These are phyloP conservation scores for Octomys mimax DNA, from an alignment of 2,797 vertebrate genomes.

Conservation along the genomic window DNA sequence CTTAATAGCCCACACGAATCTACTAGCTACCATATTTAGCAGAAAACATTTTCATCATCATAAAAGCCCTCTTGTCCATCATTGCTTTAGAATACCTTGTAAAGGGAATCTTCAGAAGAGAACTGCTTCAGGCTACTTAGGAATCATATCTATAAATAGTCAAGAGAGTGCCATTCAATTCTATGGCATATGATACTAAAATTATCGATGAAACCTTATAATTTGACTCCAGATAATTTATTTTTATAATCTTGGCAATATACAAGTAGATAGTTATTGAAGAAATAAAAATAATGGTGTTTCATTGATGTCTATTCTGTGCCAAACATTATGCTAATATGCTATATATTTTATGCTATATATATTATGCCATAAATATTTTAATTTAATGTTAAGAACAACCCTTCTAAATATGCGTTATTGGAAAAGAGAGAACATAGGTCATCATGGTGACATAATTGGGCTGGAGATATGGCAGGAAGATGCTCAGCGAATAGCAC, in stretches of 20 bases:
- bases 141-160: constrained; percentile 67
- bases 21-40: background rate
- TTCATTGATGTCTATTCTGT: constrained; percentile 69
- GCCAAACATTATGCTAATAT: constrained; percentile 58
- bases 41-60: background rate
- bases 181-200: constrained; percentile 69
- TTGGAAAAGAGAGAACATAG: constrained; percentile 37
- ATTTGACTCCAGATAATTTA: constrained; percentile 73
- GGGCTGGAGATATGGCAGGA: background rate
- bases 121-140: constrained; percentile 50
- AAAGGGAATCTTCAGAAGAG: constrained; percentile 57
- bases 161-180: constrained; percentile 58
- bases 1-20: background rate
- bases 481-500: background rate
- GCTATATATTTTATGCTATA: background rate
- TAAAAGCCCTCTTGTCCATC: background rate
- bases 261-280: constrained; percentile 69
- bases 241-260: constrained; percentile 80
- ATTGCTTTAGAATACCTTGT: constrained; percentile 8
- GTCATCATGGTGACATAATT: constrained; percentile 29
- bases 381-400: constrained; percentile 75
- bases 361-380: constrained; percentile 10
- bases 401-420: constrained; percentile 37
- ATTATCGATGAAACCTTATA: constrained; percentile 79
- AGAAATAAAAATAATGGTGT: constrained; percentile 76